Percentiles rank a stretch among this genome's conserved stretches.
These are phyloP conservation scores for Eospalax fontanierii DNA, from an alignment of 2,797 vertebrate genomes.

Conservation along the genomic window DNA sequence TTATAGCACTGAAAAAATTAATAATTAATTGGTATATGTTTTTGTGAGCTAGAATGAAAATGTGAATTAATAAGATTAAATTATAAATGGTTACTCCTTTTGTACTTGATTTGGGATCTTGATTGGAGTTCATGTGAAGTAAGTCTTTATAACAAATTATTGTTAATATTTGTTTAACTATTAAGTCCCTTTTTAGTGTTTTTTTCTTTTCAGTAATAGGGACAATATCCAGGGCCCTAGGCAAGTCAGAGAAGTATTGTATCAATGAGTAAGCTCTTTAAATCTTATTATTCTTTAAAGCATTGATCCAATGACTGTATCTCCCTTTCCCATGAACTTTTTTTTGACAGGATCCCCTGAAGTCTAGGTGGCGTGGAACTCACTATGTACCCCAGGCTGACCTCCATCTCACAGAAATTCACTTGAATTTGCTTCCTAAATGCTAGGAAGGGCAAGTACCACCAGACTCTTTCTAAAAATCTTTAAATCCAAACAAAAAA, in stretches of 20 bases:
- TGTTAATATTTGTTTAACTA: not conserved
- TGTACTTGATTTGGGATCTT: not conserved
- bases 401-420: too few species aligned
- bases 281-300: not conserved
- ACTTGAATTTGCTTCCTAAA: not conserved
- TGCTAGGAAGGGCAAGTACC: too few species aligned
- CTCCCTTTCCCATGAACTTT: not conserved
- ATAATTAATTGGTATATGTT: not conserved
- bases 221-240: not conserved
- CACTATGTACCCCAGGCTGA: too few species aligned
- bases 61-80: slow-evolving; percentile 22
- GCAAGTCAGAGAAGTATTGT: not conserved
- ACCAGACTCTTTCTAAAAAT: too few species aligned
- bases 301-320: not conserved
- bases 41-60: not conserved
- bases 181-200: not conserved
- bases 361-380: too few species aligned
- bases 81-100: not conserved
- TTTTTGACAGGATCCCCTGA: too few species aligned
- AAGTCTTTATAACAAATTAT: not conserved
- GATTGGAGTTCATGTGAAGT: not conserved
- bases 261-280: not conserved
- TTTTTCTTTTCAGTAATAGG: not conserved
- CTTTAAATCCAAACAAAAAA: not conserved
- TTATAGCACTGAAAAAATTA: not conserved